These are phyloP conservation scores for Lasiurus cinereus DNA, from an alignment of 2,113 vertebrate genomes.

Conservation along the genomic window DNA sequence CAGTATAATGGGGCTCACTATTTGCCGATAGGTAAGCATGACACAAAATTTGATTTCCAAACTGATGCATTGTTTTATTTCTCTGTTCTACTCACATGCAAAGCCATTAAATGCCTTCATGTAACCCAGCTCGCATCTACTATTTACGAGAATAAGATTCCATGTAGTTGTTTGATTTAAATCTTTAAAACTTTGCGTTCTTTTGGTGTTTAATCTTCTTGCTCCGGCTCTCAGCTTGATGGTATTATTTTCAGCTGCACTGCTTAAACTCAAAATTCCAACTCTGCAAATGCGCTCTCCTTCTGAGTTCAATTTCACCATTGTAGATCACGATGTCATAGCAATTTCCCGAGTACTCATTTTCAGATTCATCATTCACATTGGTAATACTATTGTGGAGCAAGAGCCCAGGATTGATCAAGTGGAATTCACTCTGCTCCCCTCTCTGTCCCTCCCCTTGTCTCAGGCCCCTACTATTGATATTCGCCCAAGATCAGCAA, in stretches of 20 bases:
- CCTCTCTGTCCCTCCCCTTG: constrained; percentile 42
- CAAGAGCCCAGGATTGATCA: not conserved
- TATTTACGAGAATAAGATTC: constrained; percentile 64
- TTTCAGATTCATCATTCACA: constrained; percentile 76
- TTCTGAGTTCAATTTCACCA: constrained; percentile 69
- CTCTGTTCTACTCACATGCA: constrained; percentile 64
- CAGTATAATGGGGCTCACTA: constrained; percentile 47
- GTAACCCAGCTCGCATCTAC: constrained; percentile 71
- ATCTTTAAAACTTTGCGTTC: constrained; percentile 64
- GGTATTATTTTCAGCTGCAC: constrained; percentile 78
- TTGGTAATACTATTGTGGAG: constrained; percentile 44
- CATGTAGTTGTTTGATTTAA: constrained; percentile 80
- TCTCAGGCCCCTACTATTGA: constrained; percentile 97
- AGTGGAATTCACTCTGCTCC: not conserved
- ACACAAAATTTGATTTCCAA: constrained; percentile 71
- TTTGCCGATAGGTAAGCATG: constrained; percentile 63
- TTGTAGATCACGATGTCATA: constrained; percentile 75
- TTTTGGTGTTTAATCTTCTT: constrained; percentile 76
- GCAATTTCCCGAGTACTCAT: constrained; percentile 72
- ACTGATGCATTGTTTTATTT: constrained; percentile 79
- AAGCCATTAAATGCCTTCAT: constrained; percentile 73
- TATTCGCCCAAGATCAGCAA: constrained; percentile 97
- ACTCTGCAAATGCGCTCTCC: constrained; percentile 68
- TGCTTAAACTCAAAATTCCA: constrained; percentile 82
- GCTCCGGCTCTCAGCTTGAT: constrained; percentile 79